Base-by-base conservation (phyloP, 2,113 vertebrate species). In the Zosterops hypoxanthus region DNA sequence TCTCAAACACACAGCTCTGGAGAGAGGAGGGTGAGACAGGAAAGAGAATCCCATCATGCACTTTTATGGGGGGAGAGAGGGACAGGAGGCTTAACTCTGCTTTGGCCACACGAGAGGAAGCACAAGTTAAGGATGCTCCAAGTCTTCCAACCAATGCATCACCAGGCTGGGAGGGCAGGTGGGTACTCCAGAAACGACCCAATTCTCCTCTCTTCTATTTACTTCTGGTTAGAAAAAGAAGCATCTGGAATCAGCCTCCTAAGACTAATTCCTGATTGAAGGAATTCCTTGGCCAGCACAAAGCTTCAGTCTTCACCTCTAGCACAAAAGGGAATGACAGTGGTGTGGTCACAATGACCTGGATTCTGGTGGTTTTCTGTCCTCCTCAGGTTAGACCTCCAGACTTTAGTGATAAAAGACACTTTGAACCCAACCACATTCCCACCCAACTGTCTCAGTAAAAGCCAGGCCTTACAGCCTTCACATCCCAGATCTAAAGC, bases 1-100 rank as follows among this genome's bases (percentile, higher is more conserved):
- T 98, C 98, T 98, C 98, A 98, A 98, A 97, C 92, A 97, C 95
- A 82, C 91, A 96, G 95, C 95, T 85, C 83, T 5, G 31, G 4
- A 94, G 90, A 78, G 81, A 92, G 90, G 85, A 93, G 89, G 77
- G 92, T 95, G 80, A 85, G 76, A 80, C 82, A 80, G 76, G 14
- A 28, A 66, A 66, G 91, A 94, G 90, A 95, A 91, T 92, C 93
- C 97, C 95, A 92, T 25, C 12, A 96, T 95, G 95, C 96, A 77
- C 60, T 60, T 83, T 88, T 53, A 28, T 21, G 6, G 4, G 23
- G 29, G 42, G 65, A 42, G 49, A 90, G 25, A 57, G 42, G 36
- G 46, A 53, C 34, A 25, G 42, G 50, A 81, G 60, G 80, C 49
- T 94, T 94, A 95, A 95, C 92, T 93, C 89, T 89, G 76, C 42